Evolutionary conservation across 2,888 invertebrate genomes (phyloP).

Genomic region (Diarsia rubi): DNA sequence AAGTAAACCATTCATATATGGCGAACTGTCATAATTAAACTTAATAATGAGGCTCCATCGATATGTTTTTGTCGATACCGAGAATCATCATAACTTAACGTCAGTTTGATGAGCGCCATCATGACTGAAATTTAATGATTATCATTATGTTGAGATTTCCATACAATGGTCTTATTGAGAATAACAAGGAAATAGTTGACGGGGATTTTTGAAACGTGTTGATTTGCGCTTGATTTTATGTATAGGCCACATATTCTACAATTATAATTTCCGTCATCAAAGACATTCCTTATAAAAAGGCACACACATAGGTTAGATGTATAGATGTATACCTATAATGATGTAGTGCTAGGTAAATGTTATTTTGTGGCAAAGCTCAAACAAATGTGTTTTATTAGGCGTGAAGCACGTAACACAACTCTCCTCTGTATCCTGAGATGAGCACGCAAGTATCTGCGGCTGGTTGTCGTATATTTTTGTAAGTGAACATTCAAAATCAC

Average conservation of each 20-base stretch:
- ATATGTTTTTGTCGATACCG: constrained; percentile 83
- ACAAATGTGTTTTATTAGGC: constrained; percentile 31
- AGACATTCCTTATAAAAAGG: constrained; percentile 1
- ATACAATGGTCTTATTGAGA: constrained; percentile 71
- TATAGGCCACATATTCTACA: neutral
- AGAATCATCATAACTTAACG: constrained; percentile 87
- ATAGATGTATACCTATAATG: neutral
- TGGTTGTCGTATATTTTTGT: constrained; percentile 66
- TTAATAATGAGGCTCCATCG: constrained; percentile 85
- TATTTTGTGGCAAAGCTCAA: constrained; percentile 21
- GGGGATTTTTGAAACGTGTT: constrained; percentile 28
- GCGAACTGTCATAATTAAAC: constrained; percentile 90
- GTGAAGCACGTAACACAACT: constrained; percentile 54
- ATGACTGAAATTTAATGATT: constrained; percentile 75
- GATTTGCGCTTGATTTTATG: constrained; percentile 21
- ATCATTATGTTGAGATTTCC: constrained; percentile 68
- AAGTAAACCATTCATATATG: constrained; percentile 87
- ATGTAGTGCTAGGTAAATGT: neutral
- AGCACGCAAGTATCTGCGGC: constrained; percentile 57
- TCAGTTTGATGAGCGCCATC: constrained; percentile 78
- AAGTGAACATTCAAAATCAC: constrained; percentile 69
- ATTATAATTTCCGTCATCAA: constrained; percentile 3
- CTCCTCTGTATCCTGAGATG: constrained; percentile 57
- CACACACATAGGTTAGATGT: neutral
- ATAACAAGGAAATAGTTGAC: constrained; percentile 56